Conservation (phyloP, 1,140 invertebrate species). For the Bathynomus jamesi region DNA sequence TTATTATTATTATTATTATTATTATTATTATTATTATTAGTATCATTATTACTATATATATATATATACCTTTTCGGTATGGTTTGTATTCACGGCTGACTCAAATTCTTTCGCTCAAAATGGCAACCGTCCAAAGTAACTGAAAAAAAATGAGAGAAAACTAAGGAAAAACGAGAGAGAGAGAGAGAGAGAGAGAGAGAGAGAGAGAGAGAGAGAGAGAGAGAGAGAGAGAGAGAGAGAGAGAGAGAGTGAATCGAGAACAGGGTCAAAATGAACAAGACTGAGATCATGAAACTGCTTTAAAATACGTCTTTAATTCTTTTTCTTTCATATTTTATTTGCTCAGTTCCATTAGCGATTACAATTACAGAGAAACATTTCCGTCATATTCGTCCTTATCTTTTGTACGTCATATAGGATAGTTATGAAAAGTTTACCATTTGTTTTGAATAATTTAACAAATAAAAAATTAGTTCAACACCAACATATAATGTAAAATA, state of each 20-base stretch:
- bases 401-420: no score
- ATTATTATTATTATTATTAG: neutral
- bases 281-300: neutral
- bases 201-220: neutral
- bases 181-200: neutral
- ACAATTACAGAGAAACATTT: no score
- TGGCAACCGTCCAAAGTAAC: neutral
- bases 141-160: neutral
- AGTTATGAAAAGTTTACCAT: no score
- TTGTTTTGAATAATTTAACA: no score
- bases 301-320: neutral
- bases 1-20: neutral
- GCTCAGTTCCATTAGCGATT: neutral
- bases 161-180: neutral
- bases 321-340: neutral
- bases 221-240: neutral
- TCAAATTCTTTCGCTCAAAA: neutral
- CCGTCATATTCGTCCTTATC: neutral
- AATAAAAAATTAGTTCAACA: no score
- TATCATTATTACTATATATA: neutral
- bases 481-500: no score
- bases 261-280: neutral
- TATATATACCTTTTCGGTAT: neutral
- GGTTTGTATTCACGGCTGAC: neutral
- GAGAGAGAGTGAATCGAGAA: neutral